Conservation (phyloP, 2,113 vertebrate genomes). For the Osmerus eperlanus region DNA sequence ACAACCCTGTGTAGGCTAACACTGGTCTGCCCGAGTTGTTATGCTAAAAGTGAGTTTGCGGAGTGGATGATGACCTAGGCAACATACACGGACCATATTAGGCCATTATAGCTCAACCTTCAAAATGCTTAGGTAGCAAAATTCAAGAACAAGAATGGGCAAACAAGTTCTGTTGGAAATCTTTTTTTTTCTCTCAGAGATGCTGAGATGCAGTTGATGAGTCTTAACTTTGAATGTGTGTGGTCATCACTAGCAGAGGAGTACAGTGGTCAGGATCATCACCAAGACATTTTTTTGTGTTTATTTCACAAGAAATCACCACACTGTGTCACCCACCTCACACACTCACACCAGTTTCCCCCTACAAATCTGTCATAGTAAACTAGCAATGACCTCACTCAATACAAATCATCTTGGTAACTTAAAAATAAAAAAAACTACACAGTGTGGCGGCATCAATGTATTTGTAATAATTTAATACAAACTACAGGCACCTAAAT, state of each 20-base stretch:
- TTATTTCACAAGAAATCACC: conserved; percentile 28
- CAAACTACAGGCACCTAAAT: conserved; percentile 14
- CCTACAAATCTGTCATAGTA: neutral
- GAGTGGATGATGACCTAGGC: no score
- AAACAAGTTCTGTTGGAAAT: conserved; percentile 1
- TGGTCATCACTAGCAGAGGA: neutral
- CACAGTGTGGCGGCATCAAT: neutral
- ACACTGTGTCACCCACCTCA: conserved; percentile 15
- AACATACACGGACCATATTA: no score
- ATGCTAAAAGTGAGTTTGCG: no score
- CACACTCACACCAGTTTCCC: conserved; percentile 24
- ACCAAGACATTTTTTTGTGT: conserved; percentile 9
- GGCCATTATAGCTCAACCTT: no score
- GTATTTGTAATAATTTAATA: neutral
- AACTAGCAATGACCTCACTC: neutral
- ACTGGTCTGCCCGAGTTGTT: no score
- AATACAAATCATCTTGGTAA: neutral
- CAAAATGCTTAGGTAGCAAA: no score
- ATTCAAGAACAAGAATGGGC: no score
- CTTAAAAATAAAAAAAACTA: neutral
- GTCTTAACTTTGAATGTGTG: neutral
- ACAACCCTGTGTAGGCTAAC: no score
- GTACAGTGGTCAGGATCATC: neutral
- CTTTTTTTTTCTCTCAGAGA: conserved; percentile 8
- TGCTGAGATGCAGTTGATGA: neutral